These are phyloP conservation scores for Tipula vernalis DNA, from an alignment of 2,888 invertebrate species.

Conservation along the genomic window DNA sequence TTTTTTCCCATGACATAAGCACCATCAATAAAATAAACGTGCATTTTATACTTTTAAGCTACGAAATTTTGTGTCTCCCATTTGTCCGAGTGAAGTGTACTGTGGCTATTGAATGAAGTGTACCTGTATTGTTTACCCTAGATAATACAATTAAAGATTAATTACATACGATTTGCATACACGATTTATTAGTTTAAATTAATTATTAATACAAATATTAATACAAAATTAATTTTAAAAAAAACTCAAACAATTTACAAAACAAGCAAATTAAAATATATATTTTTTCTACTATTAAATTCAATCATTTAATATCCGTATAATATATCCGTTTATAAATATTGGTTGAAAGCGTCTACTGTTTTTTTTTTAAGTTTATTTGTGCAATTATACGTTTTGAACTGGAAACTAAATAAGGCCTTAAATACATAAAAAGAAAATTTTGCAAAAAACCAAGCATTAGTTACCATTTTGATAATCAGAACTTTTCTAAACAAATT, in stretches of 20 bases:
- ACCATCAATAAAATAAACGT: too few relatives aligned
- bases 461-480: neutral
- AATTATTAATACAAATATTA: neutral
- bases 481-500: neutral
- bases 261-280: neutral
- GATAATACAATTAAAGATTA: neutral
- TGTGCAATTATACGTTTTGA: neutral
- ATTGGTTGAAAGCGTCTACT: neutral
- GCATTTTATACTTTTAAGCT: too few relatives aligned
- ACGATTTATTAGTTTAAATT: neutral
- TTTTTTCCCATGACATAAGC: too few relatives aligned
- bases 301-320: neutral
- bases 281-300: neutral
- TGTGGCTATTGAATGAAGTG: too few relatives aligned
- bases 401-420: neutral
- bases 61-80: too few relatives aligned
- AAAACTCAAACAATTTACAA: neutral
- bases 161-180: neutral
- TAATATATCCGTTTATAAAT: neutral
- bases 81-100: too few relatives aligned
- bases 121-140: too few relatives aligned
- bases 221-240: neutral
- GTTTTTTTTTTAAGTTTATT: neutral
- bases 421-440: neutral
- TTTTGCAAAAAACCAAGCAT: neutral